Evolutionary conservation across 2,888 invertebrate genomes (phyloP), one percentile per base, ranked within the genome.

Genomic region (Coenonympha arcania): DNA sequence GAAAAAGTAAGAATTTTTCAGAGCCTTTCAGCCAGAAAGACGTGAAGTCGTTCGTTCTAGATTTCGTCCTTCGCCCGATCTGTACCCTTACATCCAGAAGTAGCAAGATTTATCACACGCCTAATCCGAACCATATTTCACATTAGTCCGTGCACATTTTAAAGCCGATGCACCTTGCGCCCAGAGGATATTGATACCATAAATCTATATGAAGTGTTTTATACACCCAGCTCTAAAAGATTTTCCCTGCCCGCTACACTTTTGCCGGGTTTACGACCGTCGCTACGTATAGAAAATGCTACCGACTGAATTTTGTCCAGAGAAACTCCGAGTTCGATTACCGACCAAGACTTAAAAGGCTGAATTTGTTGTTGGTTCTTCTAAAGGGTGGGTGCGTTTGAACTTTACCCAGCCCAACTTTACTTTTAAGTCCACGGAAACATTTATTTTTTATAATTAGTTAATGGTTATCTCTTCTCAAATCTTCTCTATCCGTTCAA

Each of bases 191-290:
- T 55, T 55, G 56, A 31, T 46, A 30, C 44, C 33, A 57, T 59
- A 57, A 59, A 59, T 59, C 56, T 51, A 50, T 26, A 41, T 42
- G 52, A 41, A 56, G 50, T 46, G 46, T 20, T 48, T 48, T 44
- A 42, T 47, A 44, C 18, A 42, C 31, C 42, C 30, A n/a, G n/a
- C n/a, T 42, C 24, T 46, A 40, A 48, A 48, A 44, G 20, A 40
- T 40, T 44, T 48, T 39, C 34, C 34, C 28, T 42, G 20, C 13
- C 45, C 41, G 34, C 28, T 31, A 42, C 13, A 31, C 11, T 42
- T 22, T 42, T 40, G 15, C 44, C 13, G 31, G 39, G 9, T 31
- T 13, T 19, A 34, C 15, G 39, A 15, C 13, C 15, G 24, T 15
- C 15, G 8, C 15, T 15, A 24, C 22, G 6, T 2, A 22, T 24